Percentiles rank a stretch among this genome's conserved stretches.
These are phyloP conservation scores for Lasioglossum calceatum DNA, from an alignment of 2,888 invertebrate genomes.

Conservation along the genomic window DNA sequence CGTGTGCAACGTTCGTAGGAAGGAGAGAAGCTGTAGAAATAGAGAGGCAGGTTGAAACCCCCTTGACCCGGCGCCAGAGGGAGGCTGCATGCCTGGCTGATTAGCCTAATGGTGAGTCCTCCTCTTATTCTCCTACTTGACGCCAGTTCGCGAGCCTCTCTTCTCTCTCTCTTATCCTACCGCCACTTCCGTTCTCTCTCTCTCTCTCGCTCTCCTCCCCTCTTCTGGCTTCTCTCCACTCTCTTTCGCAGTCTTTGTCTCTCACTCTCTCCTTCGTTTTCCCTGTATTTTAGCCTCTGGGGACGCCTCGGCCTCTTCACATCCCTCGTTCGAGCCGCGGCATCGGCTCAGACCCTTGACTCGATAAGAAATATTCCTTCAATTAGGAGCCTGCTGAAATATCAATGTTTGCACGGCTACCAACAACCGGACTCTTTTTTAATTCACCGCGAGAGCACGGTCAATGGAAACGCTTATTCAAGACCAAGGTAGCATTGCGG, in stretches of 20 bases:
- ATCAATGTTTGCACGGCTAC: constrained; percentile 71
- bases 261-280: constrained; percentile 23
- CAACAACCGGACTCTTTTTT: constrained; percentile 44
- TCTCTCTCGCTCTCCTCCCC: constrained; percentile 30
- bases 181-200: constrained; percentile 52
- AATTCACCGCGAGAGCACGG: constrained; percentile 41
- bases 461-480: background rate
- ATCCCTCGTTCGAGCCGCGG: constrained; percentile 58
- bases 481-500: background rate
- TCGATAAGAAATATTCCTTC: constrained; percentile 80
- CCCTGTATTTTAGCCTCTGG: constrained; percentile 39
- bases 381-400: constrained; percentile 76
- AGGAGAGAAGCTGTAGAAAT: constrained; percentile 71
- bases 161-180: constrained; percentile 63
- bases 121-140: constrained; percentile 81
- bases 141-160: constrained; percentile 80
- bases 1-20: constrained; percentile 57
- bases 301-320: constrained; percentile 58
- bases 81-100: constrained; percentile 81
- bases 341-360: constrained; percentile 73
- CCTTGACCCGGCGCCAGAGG: constrained; percentile 78
- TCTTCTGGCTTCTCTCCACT: constrained; percentile 26
- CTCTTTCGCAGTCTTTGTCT: background rate
- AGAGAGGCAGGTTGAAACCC: constrained; percentile 77
- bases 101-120: constrained; percentile 83